Evolutionary conservation across 2,888 invertebrate genomes (phyloP).

Genomic region (Euphydryas editha): DNA sequence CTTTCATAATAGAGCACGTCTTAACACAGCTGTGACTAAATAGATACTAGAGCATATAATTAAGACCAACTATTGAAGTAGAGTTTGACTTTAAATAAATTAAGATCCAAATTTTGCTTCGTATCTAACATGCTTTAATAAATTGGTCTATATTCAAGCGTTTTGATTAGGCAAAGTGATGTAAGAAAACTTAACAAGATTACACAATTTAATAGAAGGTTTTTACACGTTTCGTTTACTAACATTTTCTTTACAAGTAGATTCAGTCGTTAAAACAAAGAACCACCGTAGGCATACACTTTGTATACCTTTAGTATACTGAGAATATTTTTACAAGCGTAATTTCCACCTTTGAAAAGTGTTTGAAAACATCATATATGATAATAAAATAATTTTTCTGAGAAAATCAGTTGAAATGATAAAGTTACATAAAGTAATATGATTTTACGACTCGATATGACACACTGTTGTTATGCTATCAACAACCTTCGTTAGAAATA

Average conservation of each 20-base stretch:
- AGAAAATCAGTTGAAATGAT: no score
- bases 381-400: no score
- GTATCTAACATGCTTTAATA: background rate
- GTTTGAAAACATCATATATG: background rate
- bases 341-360: background rate
- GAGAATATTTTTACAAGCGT: slow-evolving; percentile 9
- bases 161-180: background rate
- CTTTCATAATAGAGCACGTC: slow-evolving; percentile 5
- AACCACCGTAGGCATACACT: slow-evolving; percentile 16
- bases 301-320: slow-evolving; percentile 14
- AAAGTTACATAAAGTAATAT: no score
- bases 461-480: background rate
- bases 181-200: background rate
- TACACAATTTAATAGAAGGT: background rate
- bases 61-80: background rate
- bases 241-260: background rate
- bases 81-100: background rate
- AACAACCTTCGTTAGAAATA: slow-evolving; percentile 19
- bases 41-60: slow-evolving; percentile 1
- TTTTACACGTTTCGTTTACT: background rate
- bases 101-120: background rate
- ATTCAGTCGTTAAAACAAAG: slow-evolving; percentile 6
- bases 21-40: slow-evolving; percentile 1
- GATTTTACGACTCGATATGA: background rate
- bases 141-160: background rate